phyloP scores from a whole-genome alignment of 2,797 vertebrate genomes.

The Cyprinodon diabolis region DNA sequence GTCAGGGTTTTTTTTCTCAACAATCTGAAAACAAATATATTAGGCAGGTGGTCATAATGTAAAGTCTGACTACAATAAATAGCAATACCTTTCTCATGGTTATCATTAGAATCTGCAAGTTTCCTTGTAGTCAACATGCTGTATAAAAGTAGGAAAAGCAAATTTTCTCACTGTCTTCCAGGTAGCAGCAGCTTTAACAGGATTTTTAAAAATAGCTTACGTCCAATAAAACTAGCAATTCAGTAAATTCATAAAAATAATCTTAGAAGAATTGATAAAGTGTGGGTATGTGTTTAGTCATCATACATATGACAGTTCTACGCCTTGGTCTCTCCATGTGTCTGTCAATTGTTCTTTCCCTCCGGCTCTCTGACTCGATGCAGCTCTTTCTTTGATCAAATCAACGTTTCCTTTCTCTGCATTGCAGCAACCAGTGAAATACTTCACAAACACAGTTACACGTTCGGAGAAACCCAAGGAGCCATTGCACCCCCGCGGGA shows the following conservation, averaged over 20 bases:
- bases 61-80: neutral
- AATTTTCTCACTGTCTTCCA: neutral
- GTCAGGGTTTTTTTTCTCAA: neutral
- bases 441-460: conserved; percentile 64
- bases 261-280: conserved; percentile 3
- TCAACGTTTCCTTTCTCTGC: conserved; percentile 76
- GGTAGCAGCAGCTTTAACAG: neutral
- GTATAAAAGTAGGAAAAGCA: neutral
- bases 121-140: neutral
- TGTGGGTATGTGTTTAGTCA: neutral
- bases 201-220: neutral
- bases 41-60: neutral
- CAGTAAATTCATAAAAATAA: neutral
- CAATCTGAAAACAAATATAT: neutral
- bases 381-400: conserved; percentile 68
- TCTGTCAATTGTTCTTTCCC: conserved; percentile 59
- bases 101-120: neutral
- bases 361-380: conserved; percentile 60
- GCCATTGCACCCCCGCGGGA: conserved; percentile 43
- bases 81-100: neutral
- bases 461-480: conserved; percentile 49
- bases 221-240: neutral
- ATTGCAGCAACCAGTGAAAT: conserved; percentile 72
- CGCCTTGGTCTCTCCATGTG: conserved; percentile 51
- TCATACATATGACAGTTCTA: conserved; percentile 33